phyloP scores from a whole-genome alignment of 2,888 invertebrate genomes.

The Thecocarcelia acutangulata region DNA sequence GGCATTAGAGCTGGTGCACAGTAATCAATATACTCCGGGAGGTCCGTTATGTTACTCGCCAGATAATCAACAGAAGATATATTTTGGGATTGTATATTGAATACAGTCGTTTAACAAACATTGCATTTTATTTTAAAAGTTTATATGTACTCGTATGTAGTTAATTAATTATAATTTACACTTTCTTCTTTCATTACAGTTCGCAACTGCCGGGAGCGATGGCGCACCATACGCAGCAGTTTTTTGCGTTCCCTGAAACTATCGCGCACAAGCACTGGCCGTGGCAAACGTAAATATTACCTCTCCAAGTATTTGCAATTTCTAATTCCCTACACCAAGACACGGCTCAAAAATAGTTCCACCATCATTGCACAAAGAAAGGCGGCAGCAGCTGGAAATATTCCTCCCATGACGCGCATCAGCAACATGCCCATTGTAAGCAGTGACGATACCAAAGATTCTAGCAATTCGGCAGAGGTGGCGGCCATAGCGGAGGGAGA shows the following conservation, averaged over 20 bases:
- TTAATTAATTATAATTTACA: no score
- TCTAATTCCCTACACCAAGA: slow-evolving; percentile 78
- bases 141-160: no score
- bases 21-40: no score
- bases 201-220: slow-evolving; percentile 78
- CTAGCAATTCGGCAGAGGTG: slow-evolving; percentile 69
- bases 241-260: slow-evolving; percentile 77
- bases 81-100: no score
- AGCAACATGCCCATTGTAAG: slow-evolving; percentile 72
- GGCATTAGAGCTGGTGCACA: no score
- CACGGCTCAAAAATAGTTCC: slow-evolving; percentile 71
- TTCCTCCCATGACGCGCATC: slow-evolving; percentile 74
- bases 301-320: slow-evolving; percentile 78
- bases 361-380: slow-evolving; percentile 69
- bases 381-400: slow-evolving; percentile 58
- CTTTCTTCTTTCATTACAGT: slow-evolving; percentile 70
- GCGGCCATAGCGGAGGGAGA: slow-evolving; percentile 72
- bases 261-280: slow-evolving; percentile 77
- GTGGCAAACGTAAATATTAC: slow-evolving; percentile 79
- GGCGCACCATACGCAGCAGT: slow-evolving; percentile 79
- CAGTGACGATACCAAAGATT: slow-evolving; percentile 76
- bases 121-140: no score
- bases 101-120: no score
- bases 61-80: no score
- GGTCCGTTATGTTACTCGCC: no score